These are phyloP conservation scores for Psittacus erithacus DNA, from an alignment of 2,113 vertebrate genomes.

Conservation along the genomic window DNA sequence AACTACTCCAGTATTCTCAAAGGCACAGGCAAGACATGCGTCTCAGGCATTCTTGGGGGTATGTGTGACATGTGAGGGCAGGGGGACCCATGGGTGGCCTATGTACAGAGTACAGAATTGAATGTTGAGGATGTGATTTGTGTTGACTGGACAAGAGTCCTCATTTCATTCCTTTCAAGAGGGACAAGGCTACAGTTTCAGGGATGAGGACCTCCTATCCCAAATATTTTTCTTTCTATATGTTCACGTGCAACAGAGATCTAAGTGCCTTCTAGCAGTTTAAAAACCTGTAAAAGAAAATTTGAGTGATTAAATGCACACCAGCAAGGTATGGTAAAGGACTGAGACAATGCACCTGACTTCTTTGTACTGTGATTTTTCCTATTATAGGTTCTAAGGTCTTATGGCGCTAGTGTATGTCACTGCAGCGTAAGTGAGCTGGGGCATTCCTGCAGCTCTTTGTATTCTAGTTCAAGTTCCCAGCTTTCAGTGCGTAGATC, in stretches of 20 bases:
- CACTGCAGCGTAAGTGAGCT: neutral
- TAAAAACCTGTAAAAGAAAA: neutral
- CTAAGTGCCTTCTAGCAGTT: neutral
- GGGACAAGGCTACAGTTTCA: neutral
- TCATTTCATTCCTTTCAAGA: neutral
- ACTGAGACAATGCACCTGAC: neutral
- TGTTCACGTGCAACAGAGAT: neutral
- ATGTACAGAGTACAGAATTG: neutral
- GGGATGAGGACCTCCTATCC: neutral
- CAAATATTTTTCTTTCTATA: neutral
- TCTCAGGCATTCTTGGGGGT: accelerated
- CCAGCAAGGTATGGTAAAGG: neutral
- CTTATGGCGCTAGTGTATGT: neutral
- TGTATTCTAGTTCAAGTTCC: neutral
- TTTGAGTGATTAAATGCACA: neutral
- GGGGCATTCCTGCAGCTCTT: neutral
- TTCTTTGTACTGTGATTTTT: neutral
- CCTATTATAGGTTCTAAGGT: neutral
- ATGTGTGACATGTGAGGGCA: accelerated
- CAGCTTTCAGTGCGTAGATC: neutral
- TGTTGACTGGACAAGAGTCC: neutral
- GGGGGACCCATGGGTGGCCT: neutral
- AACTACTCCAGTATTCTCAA: neutral
- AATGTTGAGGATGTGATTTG: neutral
- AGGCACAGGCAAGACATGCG: neutral